Base-by-base conservation (phyloP, 2,797 vertebrate genomes). In the Phoxinus dragarum region DNA sequence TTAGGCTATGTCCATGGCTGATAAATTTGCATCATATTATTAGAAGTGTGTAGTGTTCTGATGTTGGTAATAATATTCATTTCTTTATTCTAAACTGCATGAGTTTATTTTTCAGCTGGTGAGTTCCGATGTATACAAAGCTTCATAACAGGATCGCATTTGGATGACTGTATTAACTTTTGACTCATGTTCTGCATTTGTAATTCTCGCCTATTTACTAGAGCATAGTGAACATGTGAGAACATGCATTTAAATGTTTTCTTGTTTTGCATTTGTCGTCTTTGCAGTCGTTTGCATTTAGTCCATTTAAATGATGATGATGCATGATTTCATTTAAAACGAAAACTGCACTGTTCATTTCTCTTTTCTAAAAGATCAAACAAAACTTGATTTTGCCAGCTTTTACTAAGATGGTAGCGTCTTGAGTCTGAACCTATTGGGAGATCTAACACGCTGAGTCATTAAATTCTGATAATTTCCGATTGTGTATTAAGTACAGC, bases 11-110 rank as follows among this genome's bases (percentile, higher is more conserved):
- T 49, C 67, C 40, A 52, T 6, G 3, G 23, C 23, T 38, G 49
- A 36, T 49, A 42, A 16, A 16, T 31, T 73, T 73, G 21, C 47
- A 47, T 16, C 14, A 49, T 49, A 49, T 16, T 47, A 59, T 69
- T 81, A 7, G 38, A 23, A 56, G 64, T 47, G 61, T 81, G 44
- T 31, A 81, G 71, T 81, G 44, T 64, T 86, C 38, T 81, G 78
- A 52, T 67, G 38, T 69, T 56, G n/a, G n/a, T 61, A 23, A 9
- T 59, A 31, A 40, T 44, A 27, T 67, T 67, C 0, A 38, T 66
- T 36, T 27, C 27, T 54, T 74, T 14, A 31, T 47, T 47, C 21
- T 42, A 21, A 42, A 34, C 66, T 67, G 27, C 64, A 38, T 36
- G 6, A 10, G n/a, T 23, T 66, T 67, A 31, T 42, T 86, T 59